Evolutionary conservation across 1,140 invertebrate species (phyloP).

Genomic region (Gonioctena quinquepunctata): DNA sequence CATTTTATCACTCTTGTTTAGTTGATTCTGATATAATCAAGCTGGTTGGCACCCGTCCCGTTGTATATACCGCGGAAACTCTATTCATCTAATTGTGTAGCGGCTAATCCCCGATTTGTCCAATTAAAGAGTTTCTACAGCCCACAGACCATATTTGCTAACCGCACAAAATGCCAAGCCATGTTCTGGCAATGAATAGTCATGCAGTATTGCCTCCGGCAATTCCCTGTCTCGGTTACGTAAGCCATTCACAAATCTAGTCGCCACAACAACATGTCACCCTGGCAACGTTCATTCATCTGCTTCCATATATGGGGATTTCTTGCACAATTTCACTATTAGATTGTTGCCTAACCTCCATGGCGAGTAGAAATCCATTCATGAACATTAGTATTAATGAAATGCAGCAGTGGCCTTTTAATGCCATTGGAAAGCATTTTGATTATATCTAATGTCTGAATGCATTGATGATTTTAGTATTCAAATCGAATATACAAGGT

Average conservation of each 20-base stretch:
- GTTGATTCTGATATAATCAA: too few relatives aligned
- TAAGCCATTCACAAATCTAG: conserved; percentile 13
- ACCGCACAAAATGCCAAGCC: background rate
- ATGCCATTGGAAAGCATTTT: background rate
- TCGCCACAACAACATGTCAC: conserved; percentile 11
- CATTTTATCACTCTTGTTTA: too few relatives aligned
- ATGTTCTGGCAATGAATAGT: background rate
- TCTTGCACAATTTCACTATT: conserved; percentile 6
- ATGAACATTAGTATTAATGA: background rate
- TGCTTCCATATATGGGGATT: conserved; percentile 9
- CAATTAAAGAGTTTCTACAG: too few relatives aligned
- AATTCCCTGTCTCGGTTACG: background rate
- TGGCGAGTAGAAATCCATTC: background rate
- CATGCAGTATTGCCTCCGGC: background rate
- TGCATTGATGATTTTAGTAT: background rate
- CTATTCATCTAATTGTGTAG: too few relatives aligned
- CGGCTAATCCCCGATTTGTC: too few relatives aligned
- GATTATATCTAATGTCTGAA: background rate
- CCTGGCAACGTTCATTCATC: conserved; percentile 3
- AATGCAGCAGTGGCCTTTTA: background rate
- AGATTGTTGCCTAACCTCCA: background rate
- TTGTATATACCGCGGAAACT: too few relatives aligned
- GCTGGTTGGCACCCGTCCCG: too few relatives aligned
- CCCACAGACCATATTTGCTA: background rate
- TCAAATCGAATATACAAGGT: too few relatives aligned